These are phyloP conservation scores for Benthosema pterotum DNA, from an alignment of 2,797 vertebrate genomes.

Conservation along the genomic window DNA sequence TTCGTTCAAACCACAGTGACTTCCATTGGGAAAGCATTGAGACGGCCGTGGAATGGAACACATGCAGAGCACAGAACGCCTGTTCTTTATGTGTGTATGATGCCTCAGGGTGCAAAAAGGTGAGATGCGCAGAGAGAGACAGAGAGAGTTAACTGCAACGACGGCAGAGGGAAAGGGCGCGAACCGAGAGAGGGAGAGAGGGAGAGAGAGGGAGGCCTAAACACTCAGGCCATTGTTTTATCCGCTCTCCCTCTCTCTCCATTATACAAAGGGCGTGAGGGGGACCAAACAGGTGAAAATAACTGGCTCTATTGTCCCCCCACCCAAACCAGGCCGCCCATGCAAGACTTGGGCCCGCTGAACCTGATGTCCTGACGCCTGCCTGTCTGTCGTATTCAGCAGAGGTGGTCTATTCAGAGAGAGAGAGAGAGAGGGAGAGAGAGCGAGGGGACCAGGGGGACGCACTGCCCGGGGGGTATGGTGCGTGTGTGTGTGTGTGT, in stretches of 20 bases:
- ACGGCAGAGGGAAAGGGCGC: conserved; percentile 8
- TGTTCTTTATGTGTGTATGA: too few relatives aligned
- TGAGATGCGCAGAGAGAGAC: not conserved
- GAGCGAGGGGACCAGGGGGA: conserved; percentile 71
- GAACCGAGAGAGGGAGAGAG: conserved; percentile 20
- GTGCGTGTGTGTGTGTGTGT: conserved; percentile 46
- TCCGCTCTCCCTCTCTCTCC: conserved; percentile 38
- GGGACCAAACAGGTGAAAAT: conserved; percentile 78
- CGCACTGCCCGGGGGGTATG: conserved; percentile 64
- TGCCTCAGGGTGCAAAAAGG: not conserved
- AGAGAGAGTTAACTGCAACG: not conserved
- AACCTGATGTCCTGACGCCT: conserved; percentile 80
- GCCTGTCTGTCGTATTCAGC: conserved; percentile 80
- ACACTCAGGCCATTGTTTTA: conserved; percentile 62
- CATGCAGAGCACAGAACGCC: too few relatives aligned
- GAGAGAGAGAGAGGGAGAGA: too few relatives aligned
- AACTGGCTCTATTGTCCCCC: conserved; percentile 64
- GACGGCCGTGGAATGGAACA: too few relatives aligned
- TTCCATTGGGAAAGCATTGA: too few relatives aligned
- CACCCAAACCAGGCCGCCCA: conserved; percentile 31
- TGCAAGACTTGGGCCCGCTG: conserved; percentile 59
- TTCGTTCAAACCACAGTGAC: too few relatives aligned
- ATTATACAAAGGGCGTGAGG: conserved; percentile 57
- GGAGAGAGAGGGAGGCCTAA: conserved; percentile 31
- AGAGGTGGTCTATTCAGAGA: conserved; percentile 81